These are phyloP conservation scores for Drosophila lacertosa DNA, from an alignment of 1,140 invertebrate species.

Conservation along the genomic window DNA sequence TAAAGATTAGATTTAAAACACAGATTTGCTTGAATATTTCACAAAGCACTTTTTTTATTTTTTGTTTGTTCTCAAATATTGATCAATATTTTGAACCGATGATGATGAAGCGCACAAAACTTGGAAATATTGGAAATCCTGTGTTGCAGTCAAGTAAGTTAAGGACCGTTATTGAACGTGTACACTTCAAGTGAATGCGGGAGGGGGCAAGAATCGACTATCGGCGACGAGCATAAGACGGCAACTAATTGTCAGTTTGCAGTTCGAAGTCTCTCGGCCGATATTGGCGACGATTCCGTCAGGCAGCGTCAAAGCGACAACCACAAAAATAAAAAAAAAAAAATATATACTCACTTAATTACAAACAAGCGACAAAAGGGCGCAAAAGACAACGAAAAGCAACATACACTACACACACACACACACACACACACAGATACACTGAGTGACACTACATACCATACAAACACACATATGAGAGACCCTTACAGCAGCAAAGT, in stretches of 20 bases:
- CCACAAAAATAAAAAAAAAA: constrained; percentile 77
- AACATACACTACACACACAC: constrained; percentile 46
- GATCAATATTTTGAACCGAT: neutral
- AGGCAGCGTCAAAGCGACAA: constrained; percentile 73
- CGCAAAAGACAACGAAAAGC: constrained; percentile 73
- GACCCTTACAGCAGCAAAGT: constrained; percentile 51
- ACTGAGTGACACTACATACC: constrained; percentile 67
- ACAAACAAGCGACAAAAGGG: constrained; percentile 82
- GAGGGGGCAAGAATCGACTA: constrained; percentile 66
- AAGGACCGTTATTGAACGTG: constrained; percentile 2
- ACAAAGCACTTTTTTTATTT: neutral
- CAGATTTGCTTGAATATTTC: constrained; percentile 7
- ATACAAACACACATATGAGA: constrained; percentile 60
- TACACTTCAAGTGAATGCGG: constrained; percentile 31
- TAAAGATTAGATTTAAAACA: constrained; percentile 3
- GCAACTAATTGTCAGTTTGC: constrained; percentile 81
- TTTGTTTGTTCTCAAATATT: neutral
- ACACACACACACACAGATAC: constrained; percentile 42
- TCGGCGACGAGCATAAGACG: constrained; percentile 82
- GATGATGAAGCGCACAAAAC: neutral
- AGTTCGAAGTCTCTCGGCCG: constrained; percentile 66
- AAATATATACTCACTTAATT: constrained; percentile 81
- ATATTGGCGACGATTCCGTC: constrained; percentile 59
- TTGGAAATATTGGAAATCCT: constrained; percentile 1
- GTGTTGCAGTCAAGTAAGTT: neutral